Evolutionary conservation across 2,888 invertebrate species (phyloP).

Genomic region (Penaeus monodon): DNA sequence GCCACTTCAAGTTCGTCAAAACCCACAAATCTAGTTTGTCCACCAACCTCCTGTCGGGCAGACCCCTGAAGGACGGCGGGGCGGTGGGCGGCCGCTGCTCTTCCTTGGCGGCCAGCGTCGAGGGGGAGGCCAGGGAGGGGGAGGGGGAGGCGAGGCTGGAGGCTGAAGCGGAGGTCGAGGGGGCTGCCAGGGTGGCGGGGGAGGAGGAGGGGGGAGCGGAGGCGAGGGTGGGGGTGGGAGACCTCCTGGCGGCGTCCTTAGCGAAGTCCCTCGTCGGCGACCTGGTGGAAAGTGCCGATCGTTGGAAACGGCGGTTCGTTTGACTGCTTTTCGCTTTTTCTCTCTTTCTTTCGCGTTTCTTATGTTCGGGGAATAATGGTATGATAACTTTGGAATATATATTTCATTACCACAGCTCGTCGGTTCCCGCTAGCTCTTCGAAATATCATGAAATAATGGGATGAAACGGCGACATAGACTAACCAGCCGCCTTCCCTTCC

Average conservation of each 20-base stretch:
- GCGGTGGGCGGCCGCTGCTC: conserved; percentile 12
- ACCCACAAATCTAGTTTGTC: too few species aligned
- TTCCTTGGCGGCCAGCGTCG: conserved; percentile 3
- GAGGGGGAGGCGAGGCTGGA: neutral
- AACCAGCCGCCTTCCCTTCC: too few species aligned
- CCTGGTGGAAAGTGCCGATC: neutral
- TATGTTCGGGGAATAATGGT: too few species aligned
- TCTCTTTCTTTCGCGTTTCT: too few species aligned
- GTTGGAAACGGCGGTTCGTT: too few species aligned
- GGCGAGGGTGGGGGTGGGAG: conserved; percentile 30
- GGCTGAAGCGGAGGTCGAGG: neutral
- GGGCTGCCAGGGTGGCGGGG: neutral
- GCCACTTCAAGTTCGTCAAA: too few species aligned
- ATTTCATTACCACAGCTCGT: too few species aligned
- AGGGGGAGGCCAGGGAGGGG: neutral
- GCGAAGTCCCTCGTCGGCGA: conserved; percentile 31
- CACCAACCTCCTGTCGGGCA: conserved; percentile 45
- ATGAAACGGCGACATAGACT: too few species aligned
- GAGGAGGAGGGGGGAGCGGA: conserved; percentile 14
- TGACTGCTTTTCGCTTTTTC: neutral
- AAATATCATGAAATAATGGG: too few species aligned
- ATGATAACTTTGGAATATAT: too few species aligned
- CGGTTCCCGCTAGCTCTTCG: too few species aligned
- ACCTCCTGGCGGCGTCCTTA: conserved; percentile 15
- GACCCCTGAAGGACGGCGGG: conserved; percentile 3